Conservation (phyloP, 2,113 vertebrate genomes). For the Eleginops maclovinus region DNA sequence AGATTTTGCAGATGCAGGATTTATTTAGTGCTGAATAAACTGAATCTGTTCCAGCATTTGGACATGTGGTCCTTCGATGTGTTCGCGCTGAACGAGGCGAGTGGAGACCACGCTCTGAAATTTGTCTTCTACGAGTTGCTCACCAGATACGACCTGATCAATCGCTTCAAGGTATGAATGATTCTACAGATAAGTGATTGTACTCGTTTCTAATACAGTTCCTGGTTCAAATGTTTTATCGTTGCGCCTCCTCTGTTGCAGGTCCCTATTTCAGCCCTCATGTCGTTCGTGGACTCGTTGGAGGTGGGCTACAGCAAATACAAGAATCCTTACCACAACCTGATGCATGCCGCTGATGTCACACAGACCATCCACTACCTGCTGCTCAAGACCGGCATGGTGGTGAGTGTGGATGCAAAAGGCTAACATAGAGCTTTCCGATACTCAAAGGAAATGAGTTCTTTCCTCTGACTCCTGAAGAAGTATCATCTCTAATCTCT, state of each 20-base stretch:
- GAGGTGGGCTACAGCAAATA: conserved; percentile 96
- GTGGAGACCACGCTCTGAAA: conserved; percentile 94
- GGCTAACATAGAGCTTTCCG: neutral
- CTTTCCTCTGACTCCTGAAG: no score
- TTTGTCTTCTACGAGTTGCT: conserved; percentile 97
- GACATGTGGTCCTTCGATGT: conserved; percentile 97
- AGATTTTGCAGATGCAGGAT: no score
- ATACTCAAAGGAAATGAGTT: neutral
- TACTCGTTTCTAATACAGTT: no score
- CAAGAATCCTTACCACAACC: conserved; percentile 98
- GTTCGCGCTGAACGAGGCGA: conserved; percentile 94
- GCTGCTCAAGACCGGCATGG: conserved; percentile 92
- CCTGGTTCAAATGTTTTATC: no score
- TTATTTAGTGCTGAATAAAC: conserved; percentile 3
- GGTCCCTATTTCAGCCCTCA: conserved; percentile 93
- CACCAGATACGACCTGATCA: conserved; percentile 95
- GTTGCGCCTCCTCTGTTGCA: conserved; percentile 63
- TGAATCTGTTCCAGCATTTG: conserved; percentile 84
- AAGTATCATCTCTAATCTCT: neutral
- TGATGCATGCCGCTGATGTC: conserved; percentile 95
- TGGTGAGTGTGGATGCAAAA: conserved; percentile 80
- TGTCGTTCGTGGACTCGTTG: conserved; percentile 94
- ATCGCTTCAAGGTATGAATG: conserved; percentile 91
- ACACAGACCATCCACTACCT: conserved; percentile 97
- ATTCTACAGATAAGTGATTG: neutral